Percentiles rank a stretch among this genome's conserved stretches.
Evolutionary conservation across 1,140 invertebrate species (phyloP).

Genomic region (Trinorchestia longiramus): DNA sequence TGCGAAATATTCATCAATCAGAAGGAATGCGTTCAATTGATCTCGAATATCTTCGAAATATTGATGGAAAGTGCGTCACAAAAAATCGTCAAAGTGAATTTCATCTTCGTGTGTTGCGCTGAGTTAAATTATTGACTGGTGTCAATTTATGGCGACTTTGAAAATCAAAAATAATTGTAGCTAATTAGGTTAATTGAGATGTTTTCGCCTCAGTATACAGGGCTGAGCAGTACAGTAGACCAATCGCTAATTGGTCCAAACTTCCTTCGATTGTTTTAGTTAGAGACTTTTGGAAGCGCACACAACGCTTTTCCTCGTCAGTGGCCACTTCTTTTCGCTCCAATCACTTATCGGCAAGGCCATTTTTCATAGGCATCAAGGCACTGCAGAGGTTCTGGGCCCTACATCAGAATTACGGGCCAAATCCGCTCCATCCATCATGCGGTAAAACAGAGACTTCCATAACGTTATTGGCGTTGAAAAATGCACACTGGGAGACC

Average conservation of each 20-base stretch:
- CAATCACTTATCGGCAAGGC: not conserved
- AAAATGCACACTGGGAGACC: not conserved
- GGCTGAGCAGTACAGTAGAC: not conserved
- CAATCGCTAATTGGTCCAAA: not conserved
- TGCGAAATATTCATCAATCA: too few relatives aligned
- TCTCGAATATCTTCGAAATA: too few relatives aligned
- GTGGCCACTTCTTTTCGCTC: not conserved
- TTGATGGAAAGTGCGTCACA: too few relatives aligned
- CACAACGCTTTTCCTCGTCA: not conserved
- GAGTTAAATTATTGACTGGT: too few relatives aligned
- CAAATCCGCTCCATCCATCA: not conserved
- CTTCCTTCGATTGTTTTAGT: not conserved
- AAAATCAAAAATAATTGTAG: too few relatives aligned
- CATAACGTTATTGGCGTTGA: not conserved
- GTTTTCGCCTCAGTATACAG: too few relatives aligned
- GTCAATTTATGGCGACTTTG: too few relatives aligned
- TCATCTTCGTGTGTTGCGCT: too few relatives aligned
- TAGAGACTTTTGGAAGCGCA: not conserved
- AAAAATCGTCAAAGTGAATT: too few relatives aligned
- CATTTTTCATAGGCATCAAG: slow-evolving; percentile 1
- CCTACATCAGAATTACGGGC: not conserved
- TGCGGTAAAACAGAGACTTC: not conserved
- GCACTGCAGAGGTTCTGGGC: not conserved
- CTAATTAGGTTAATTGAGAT: too few relatives aligned
- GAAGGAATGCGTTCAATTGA: too few relatives aligned